Evolutionary conservation across 2,888 invertebrate genomes (phyloP), one percentile per base, ranked within the genome.

Genomic region (Amiota communis): DNA sequence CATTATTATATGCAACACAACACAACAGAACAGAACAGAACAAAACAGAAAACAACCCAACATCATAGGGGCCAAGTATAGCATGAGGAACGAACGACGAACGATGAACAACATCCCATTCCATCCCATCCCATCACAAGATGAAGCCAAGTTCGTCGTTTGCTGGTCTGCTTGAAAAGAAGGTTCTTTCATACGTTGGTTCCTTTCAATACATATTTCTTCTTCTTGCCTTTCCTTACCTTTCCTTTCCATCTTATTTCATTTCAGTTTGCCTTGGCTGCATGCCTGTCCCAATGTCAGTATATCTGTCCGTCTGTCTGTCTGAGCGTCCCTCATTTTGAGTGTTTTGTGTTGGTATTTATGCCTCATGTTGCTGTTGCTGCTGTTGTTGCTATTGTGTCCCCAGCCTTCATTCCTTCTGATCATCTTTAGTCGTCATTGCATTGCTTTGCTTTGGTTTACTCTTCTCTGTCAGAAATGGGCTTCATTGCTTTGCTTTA

Each of bases 1-100:
- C 86, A 84, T 84, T 84, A 84, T 84, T 84, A 86, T 86, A 86
- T 85, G 51, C 67, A 46, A 51, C 51, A 67, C 23, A 59, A 51
- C 13, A 48, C 51, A 36, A 86, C 86, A 84, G 11, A 67, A 67
- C 23, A 23, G 4, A 68, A 48, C 48, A 0, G 15, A 59, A 20
- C 59, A 36, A 0, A 2, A 36, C 8, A 36, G 23, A 3, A 3
- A 3, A 1, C 36, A 36, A 36, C 6, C 36, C 36, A 36, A 36
- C 8, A 36, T 6, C 36, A 36, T 36, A 36, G 36, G 36, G 23
- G 23, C 23, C 23, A 2, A 23, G 46, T 36, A 63, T 13, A 48
- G 48, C 15, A 65, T 13, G 20, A 51, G 53, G 51, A 68, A 46
- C 67, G 13, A 15, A 20, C 59, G 20, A 46, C 67, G 13, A 15